Percentiles rank a stretch among this genome's conserved stretches.
Evolutionary conservation across 2,113 vertebrate genomes (phyloP).

Genomic region (Clinocottus analis): DNA sequence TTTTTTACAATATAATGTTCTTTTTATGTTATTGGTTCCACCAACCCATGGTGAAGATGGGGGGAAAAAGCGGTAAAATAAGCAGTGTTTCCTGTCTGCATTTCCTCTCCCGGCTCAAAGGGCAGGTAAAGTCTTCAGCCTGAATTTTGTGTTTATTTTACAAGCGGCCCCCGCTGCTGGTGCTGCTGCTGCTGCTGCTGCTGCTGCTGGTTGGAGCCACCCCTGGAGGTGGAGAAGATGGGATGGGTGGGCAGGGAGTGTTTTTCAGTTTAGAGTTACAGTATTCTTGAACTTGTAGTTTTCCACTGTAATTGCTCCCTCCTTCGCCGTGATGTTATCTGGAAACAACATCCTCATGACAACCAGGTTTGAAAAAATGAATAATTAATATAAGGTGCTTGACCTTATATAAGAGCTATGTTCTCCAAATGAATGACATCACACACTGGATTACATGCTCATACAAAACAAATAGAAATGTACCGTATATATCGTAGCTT

Average conservation of each 20-base stretch:
- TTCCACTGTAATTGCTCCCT: slow-evolving; percentile 9
- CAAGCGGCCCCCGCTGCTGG: slow-evolving; percentile 59
- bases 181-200: slow-evolving; percentile 22
- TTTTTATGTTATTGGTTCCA: slow-evolving; percentile 56
- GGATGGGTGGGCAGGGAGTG: slow-evolving; percentile 20
- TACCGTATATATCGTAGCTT: background rate
- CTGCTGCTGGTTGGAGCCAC: slow-evolving; percentile 66
- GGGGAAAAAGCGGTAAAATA: slow-evolving; percentile 38
- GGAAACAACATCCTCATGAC: background rate
- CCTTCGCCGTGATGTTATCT: background rate
- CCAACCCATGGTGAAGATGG: slow-evolving; percentile 49
- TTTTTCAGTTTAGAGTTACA: slow-evolving; percentile 58
- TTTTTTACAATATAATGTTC: slow-evolving; percentile 53
- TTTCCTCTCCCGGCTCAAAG: slow-evolving; percentile 57
- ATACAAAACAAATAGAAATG: slow-evolving; percentile 15
- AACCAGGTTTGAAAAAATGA: background rate
- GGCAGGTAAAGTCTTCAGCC: slow-evolving; percentile 78
- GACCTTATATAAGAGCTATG: background rate
- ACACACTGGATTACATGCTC: background rate
- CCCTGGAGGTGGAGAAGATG: slow-evolving; percentile 62
- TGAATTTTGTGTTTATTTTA: slow-evolving; percentile 79
- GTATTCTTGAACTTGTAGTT: slow-evolving; percentile 43
- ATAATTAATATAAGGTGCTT: background rate
- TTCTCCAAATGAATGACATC: slow-evolving; percentile 4
- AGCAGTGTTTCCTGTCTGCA: slow-evolving; percentile 43